Conservation (phyloP, 2,888 invertebrate genomes). For the Melieria crassipennis region DNA sequence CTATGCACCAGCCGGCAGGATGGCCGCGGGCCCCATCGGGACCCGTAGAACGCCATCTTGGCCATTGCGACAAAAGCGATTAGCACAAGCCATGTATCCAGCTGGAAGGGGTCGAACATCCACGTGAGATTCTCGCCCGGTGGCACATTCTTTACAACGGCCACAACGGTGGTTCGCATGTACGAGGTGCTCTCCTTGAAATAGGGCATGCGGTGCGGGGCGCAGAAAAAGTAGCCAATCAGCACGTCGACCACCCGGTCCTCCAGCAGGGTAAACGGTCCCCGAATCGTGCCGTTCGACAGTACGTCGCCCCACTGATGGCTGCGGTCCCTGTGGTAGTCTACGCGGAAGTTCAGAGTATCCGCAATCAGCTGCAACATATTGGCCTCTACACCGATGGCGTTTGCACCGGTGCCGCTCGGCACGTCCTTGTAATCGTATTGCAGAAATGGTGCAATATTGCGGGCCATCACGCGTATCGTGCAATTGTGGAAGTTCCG, state of each 20-base stretch:
- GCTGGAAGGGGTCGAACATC: constrained; percentile 27
- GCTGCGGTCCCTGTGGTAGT: not conserved
- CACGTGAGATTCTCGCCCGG: not conserved
- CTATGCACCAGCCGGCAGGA: not conserved
- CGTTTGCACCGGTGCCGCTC: not conserved
- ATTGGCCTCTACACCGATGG: constrained; percentile 28
- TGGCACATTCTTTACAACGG: constrained; percentile 19
- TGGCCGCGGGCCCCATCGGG: too few species aligned
- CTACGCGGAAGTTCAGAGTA: constrained; percentile 28
- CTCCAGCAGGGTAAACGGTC: constrained; percentile 15
- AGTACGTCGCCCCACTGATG: constrained; percentile 9
- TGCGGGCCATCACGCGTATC: constrained; percentile 19
- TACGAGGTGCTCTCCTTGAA: constrained; percentile 25
- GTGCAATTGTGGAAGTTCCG: constrained; percentile 29
- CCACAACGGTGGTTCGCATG: constrained; percentile 17
- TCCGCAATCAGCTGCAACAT: constrained; percentile 25
- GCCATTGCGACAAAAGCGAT: too few species aligned
- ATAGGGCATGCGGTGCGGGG: constrained; percentile 11
- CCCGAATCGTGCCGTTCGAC: constrained; percentile 18
- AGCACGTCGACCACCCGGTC: constrained; percentile 20
- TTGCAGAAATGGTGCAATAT: constrained; percentile 26
- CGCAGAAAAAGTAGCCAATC: constrained; percentile 28
- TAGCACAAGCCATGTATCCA: constrained; percentile 19
- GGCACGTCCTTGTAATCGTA: not conserved
- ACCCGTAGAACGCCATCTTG: too few species aligned